These are phyloP conservation scores for Drosophila infuscata DNA, from an alignment of 2,888 invertebrate genomes.

Conservation along the genomic window DNA sequence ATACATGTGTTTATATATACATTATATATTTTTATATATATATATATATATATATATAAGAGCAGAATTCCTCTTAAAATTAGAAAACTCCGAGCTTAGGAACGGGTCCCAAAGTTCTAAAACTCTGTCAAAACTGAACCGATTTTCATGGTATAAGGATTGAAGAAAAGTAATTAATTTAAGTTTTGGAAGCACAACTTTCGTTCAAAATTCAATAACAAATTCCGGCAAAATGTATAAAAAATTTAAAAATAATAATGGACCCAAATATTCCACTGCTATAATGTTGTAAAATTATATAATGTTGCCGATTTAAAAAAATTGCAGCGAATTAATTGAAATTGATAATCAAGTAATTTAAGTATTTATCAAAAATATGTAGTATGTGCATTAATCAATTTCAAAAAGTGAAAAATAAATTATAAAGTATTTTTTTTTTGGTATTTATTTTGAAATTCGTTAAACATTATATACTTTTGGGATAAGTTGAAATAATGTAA, in stretches of 20 bases:
- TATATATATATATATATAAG: no score
- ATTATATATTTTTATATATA: no score
- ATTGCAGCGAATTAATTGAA: background rate
- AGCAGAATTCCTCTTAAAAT: background rate
- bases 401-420: background rate
- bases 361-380: background rate
- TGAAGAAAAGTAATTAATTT: background rate
- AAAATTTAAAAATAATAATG: background rate
- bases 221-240: background rate
- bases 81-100: background rate
- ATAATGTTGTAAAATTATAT: no score
- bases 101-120: background rate
- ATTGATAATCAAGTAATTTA: background rate
- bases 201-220: background rate
- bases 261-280: no score
- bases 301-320: no score
- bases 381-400: background rate
- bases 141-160: background rate
- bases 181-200: background rate
- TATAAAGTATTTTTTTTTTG: background rate
- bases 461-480: constrained; percentile 4
- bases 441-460: background rate
- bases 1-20: no score
- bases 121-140: background rate
- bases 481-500: background rate